Base-by-base conservation (phyloP, 2,113 vertebrate genomes). In the Lophotis ruficrista region DNA sequence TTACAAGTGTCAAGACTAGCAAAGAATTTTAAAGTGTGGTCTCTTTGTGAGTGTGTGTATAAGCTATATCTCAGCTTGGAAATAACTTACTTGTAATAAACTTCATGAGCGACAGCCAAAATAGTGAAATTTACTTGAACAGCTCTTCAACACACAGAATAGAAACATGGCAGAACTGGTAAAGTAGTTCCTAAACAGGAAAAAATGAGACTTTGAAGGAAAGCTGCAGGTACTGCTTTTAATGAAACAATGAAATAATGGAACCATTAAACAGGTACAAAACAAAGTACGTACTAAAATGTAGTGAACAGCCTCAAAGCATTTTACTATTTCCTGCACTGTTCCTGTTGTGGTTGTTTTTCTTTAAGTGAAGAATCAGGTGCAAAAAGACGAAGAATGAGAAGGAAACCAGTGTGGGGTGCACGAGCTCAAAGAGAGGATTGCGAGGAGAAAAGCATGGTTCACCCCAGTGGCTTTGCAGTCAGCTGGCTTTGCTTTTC, bases 281-380 rank as follows among this genome's bases (percentile, higher is more conserved):
- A 61, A 48, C 58, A 80, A 75, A 88, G 38, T 6, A 33, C 1
- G 1, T 37, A 68, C 69, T 86, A 80, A 69, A 87, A 85, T 61
- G 19, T 20, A 12, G 62, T 85, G 58, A 45, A 61, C 80, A 61
- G 62, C 75, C 50, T 95, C 81, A 91, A 91, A 95, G 73, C 28
- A 17, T 85, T 83, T 77, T 92, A 50, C 80, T 9, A 7, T 94
- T 97, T 96, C 89, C 89, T 95, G 88, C 6, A 2, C 58, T 58
- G 85, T 87, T 84, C 90, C 53, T 94, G 21, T 95, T 97, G 93
- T 94, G 95, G 86, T 87, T 89, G 80, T 93, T 92, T 94, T 91
- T 85, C 85, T 94, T 35, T 30, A 69, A 89, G 62, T 47, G 72
- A 88, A 81, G 24, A 89, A 38, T 81, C 14, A 25, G 30, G 24